phyloP scores from a whole-genome alignment of 2,888 invertebrate species.

The Phyto melanocephala region DNA sequence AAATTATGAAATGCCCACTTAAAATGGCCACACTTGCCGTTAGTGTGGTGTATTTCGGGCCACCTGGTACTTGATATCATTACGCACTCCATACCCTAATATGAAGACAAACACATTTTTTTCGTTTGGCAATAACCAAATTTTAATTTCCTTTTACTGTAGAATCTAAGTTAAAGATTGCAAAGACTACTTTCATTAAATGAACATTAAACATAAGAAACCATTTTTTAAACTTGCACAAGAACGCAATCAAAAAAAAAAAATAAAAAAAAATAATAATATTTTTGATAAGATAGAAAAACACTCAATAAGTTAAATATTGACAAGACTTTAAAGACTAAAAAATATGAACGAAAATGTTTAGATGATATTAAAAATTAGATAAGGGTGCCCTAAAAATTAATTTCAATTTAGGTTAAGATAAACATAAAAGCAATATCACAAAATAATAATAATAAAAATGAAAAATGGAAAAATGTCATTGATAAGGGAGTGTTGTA shows the following conservation, averaged over 20 bases:
- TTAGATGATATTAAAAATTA: not conserved
- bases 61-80: too few species aligned
- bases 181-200: too few species aligned
- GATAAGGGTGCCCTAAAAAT: not conserved
- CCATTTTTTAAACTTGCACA: not conserved
- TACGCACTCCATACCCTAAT: too few species aligned
- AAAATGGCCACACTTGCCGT: too few species aligned
- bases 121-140: too few species aligned
- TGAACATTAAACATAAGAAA: too few species aligned
- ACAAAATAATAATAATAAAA: not conserved
- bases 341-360: not conserved
- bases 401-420: not conserved
- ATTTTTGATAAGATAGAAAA: constrained; percentile 30
- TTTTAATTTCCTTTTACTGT: too few species aligned
- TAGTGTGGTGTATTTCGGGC: too few species aligned
- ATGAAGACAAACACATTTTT: too few species aligned
- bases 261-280: not conserved
- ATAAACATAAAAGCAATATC: not conserved
- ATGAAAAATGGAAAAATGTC: not conserved
- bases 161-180: too few species aligned
- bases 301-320: constrained; percentile 12
- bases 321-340: not conserved
- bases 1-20: too few species aligned
- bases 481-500: constrained; percentile 25
- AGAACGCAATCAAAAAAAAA: too few species aligned